phyloP scores from a whole-genome alignment of 2,113 vertebrate species.

The Catharus minimus region DNA sequence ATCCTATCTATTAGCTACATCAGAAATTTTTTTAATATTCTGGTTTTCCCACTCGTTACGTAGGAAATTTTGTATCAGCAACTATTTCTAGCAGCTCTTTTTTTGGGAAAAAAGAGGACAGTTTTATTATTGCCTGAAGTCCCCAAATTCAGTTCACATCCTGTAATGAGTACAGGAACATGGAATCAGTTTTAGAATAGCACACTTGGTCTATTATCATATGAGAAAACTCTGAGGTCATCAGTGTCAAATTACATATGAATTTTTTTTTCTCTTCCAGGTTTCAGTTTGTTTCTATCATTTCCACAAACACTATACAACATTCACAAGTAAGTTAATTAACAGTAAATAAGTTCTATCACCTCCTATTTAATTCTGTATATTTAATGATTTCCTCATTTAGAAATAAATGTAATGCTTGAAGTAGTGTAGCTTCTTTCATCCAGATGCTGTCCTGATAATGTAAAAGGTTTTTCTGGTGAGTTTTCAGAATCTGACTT shows the following conservation, averaged over 20 bases:
- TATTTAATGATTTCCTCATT: neutral
- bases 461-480: neutral
- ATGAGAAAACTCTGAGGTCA: neutral
- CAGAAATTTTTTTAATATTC: neutral
- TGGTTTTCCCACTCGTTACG: neutral
- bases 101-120: neutral
- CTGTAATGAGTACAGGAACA: neutral
- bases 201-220: neutral
- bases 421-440: neutral
- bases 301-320: slow-evolving; percentile 66
- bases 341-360: neutral
- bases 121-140: neutral
- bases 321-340: slow-evolving; percentile 56
- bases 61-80: neutral
- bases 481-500: neutral
- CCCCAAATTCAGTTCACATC: neutral
- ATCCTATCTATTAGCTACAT: neutral
- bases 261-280: slow-evolving; percentile 33
- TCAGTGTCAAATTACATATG: neutral
- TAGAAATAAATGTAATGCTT: neutral
- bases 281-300: slow-evolving; percentile 57
- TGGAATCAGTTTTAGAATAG: neutral
- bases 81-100: neutral
- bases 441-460: neutral
- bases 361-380: neutral